These are phyloP conservation scores for Semicossyphus pulcher DNA, from an alignment of 2,113 vertebrate species.

Conservation along the genomic window DNA sequence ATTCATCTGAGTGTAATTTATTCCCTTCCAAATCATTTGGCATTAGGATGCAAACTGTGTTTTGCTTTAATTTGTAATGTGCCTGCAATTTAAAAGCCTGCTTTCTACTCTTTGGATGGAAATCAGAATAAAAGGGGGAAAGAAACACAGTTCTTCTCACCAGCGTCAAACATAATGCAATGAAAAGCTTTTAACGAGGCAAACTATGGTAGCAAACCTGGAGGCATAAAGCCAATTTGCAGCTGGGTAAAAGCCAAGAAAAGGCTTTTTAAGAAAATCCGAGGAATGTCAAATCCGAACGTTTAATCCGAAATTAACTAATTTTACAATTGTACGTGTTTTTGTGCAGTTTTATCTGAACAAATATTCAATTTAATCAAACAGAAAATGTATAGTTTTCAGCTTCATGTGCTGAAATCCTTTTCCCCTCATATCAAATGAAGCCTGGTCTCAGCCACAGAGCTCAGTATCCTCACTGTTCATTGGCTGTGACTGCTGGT, in stretches of 20 bases:
- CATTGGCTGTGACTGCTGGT: slow-evolving; percentile 34
- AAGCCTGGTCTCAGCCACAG: not conserved
- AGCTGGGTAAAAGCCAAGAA: not conserved
- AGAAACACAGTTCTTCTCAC: not conserved
- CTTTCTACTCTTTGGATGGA: not conserved
- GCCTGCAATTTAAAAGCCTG: slow-evolving; percentile 31
- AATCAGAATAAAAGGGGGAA: slow-evolving; percentile 13
- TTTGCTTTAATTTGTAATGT: slow-evolving; percentile 40
- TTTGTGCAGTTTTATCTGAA: too few relatives aligned
- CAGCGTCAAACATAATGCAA: slow-evolving; percentile 6
- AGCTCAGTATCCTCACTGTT: slow-evolving; percentile 2
- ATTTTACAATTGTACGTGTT: too few relatives aligned
- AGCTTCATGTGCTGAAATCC: too few relatives aligned
- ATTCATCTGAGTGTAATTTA: slow-evolving; percentile 34
- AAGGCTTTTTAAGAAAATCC: not conserved
- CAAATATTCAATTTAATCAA: too few relatives aligned
- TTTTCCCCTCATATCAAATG: not conserved
- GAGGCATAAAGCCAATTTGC: not conserved
- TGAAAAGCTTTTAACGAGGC: not conserved
- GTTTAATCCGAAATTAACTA: too few relatives aligned
- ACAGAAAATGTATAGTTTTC: too few relatives aligned
- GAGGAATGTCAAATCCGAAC: too few relatives aligned
- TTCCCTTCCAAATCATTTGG: slow-evolving; percentile 41
- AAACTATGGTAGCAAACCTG: not conserved
- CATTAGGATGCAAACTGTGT: slow-evolving; percentile 29